Evolutionary conservation across 1,140 invertebrate species (phyloP).

Genomic region (Paramacrobiotus metropolitanus): DNA sequence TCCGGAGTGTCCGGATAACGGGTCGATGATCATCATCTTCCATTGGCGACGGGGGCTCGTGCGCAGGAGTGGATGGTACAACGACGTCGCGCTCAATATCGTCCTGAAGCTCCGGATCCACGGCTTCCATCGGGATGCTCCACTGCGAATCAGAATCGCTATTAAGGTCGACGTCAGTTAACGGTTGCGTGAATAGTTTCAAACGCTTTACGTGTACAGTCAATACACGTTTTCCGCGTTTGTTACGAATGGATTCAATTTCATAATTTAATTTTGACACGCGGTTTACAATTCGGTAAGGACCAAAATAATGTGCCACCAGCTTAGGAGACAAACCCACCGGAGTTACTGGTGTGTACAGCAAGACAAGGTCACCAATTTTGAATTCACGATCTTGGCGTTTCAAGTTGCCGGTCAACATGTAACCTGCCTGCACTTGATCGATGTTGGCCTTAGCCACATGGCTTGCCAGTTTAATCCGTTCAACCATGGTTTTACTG

Average conservation of each 20-base stretch:
- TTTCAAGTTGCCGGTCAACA: background rate
- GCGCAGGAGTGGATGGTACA: too few species aligned
- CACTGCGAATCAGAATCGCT: background rate
- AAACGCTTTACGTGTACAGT: background rate
- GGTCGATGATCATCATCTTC: too few species aligned
- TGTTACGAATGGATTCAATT: background rate
- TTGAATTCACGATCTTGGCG: background rate
- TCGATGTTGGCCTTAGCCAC: background rate
- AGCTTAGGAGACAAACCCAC: background rate
- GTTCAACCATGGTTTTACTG: background rate
- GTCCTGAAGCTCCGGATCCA: background rate
- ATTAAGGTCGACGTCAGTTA: background rate
- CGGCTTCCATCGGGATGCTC: background rate
- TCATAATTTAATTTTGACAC: background rate
- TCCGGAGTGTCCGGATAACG: too few species aligned
- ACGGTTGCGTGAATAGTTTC: background rate
- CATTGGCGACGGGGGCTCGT: too few species aligned
- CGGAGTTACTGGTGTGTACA: background rate
- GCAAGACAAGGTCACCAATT: background rate
- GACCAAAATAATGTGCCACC: background rate
- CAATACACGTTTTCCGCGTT: background rate
- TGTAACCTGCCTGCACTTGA: background rate
- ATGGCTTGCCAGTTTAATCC: background rate
- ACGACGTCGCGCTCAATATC: too few species aligned
- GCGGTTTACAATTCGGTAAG: background rate